phyloP scores from a whole-genome alignment of 2,797 vertebrate species.

The Ibycter americanus region DNA sequence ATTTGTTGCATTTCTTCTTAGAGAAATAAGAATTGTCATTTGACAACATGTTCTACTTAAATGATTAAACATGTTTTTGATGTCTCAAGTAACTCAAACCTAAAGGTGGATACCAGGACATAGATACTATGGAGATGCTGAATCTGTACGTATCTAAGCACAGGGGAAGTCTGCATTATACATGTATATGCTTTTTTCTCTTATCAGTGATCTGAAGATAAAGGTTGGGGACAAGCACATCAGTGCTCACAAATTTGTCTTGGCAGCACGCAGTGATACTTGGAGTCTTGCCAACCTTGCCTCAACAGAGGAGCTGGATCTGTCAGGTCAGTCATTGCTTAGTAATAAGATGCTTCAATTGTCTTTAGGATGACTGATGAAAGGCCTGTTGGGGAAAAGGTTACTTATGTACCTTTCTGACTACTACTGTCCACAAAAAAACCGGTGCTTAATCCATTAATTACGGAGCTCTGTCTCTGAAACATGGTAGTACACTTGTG shows the following conservation, averaged over 20 bases:
- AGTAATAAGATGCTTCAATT: background rate
- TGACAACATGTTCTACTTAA: background rate
- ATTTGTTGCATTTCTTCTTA: background rate
- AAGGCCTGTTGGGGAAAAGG: background rate
- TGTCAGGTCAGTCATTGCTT: constrained; percentile 85
- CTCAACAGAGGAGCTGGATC: constrained; percentile 89
- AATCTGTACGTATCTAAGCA: background rate
- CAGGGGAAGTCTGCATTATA: background rate
- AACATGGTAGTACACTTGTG: background rate
- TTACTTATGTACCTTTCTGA: background rate
- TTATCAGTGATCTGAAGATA: constrained; percentile 91
- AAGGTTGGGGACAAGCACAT: constrained; percentile 85
- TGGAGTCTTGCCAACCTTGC: constrained; percentile 92
- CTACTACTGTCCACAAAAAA: background rate
- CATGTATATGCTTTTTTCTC: background rate
- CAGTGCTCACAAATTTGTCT: constrained; percentile 93
- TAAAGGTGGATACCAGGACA: background rate
- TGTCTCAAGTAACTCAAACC: background rate
- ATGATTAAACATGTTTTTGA: background rate
- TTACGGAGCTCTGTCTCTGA: background rate
- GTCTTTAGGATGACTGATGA: background rate
- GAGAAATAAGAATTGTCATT: background rate
- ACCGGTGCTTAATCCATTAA: background rate
- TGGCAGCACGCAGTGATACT: constrained; percentile 93
- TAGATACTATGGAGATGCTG: background rate